These are phyloP conservation scores for Chromis chromis DNA, from an alignment of 2,797 vertebrate genomes.

Conservation along the genomic window DNA sequence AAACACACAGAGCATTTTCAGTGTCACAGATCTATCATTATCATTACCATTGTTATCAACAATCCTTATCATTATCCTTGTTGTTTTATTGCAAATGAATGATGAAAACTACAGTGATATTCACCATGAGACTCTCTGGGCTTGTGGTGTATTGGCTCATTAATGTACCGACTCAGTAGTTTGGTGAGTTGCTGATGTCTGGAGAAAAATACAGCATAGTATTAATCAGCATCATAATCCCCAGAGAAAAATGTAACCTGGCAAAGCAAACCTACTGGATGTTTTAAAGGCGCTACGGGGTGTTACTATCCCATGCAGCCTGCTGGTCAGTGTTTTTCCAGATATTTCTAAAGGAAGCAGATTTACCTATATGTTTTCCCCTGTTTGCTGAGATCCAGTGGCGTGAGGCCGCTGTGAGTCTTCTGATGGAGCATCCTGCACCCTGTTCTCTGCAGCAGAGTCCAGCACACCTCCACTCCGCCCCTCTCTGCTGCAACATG, in stretches of 20 bases:
- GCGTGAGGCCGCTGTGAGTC: slow-evolving; percentile 82
- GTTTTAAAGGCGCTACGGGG: slow-evolving; percentile 16
- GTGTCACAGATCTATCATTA: not conserved
- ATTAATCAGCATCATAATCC: slow-evolving; percentile 55
- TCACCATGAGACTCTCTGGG: slow-evolving; percentile 83
- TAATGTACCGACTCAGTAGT: slow-evolving; percentile 80
- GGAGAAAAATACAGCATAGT: slow-evolving; percentile 58
- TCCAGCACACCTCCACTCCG: slow-evolving; percentile 84
- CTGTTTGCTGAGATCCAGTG: slow-evolving; percentile 84
- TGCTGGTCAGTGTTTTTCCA: slow-evolving; percentile 14
- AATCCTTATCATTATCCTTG: not conserved
- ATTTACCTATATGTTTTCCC: slow-evolving; percentile 85
- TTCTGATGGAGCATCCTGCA: slow-evolving; percentile 81
- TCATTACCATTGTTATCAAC: not conserved
- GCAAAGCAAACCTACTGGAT: slow-evolving; percentile 30
- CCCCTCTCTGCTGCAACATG: slow-evolving; percentile 87
- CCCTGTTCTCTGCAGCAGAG: slow-evolving; percentile 81
- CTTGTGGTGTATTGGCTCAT: slow-evolving; percentile 78
- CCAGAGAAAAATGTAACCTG: slow-evolving; percentile 34
- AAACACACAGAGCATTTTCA: not conserved
- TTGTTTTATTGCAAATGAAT: slow-evolving; percentile 9
- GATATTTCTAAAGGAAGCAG: slow-evolving; percentile 27
- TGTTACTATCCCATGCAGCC: slow-evolving; percentile 15
- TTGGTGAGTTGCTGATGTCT: slow-evolving; percentile 87
- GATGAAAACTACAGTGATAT: slow-evolving; percentile 24